Percentiles rank a stretch among this genome's conserved stretches.
These are phyloP conservation scores for Dynastes grantii DNA, from an alignment of 2,888 invertebrate genomes.

Conservation along the genomic window DNA sequence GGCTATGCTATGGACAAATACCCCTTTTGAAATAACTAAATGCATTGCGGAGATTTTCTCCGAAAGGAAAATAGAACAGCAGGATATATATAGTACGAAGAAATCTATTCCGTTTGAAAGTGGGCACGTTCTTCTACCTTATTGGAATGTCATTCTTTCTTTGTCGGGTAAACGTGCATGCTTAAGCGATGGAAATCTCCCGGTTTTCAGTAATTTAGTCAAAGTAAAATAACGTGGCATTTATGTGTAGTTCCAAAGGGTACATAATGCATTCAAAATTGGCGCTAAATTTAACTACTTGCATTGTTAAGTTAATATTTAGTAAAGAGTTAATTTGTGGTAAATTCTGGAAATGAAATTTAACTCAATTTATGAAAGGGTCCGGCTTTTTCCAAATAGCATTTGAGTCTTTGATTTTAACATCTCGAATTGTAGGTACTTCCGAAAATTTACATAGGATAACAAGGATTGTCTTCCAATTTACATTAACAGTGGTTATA, in stretches of 20 bases:
- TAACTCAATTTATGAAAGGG: too few species aligned
- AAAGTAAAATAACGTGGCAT: conserved; percentile 2
- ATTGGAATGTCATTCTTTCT: not conserved
- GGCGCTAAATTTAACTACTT: not conserved
- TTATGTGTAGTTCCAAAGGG: conserved; percentile 11
- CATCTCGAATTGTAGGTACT: too few species aligned
- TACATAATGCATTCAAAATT: not conserved
- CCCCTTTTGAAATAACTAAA: conserved; percentile 22
- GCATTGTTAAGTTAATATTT: too few species aligned
- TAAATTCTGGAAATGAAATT: too few species aligned
- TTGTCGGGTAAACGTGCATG: not conserved
- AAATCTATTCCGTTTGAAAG: conserved; percentile 28
- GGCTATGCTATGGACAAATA: conserved; percentile 28
- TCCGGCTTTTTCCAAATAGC: too few species aligned
- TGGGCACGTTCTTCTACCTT: not conserved
- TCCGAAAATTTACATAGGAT: too few species aligned
- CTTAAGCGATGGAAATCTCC: conserved; percentile 7
- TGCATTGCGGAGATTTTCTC: conserved; percentile 24
- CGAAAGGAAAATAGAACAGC: conserved; percentile 4
- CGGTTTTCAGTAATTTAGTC: conserved; percentile 13
- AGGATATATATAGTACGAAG: not conserved
- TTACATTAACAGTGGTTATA: too few species aligned
- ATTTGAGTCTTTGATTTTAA: too few species aligned
- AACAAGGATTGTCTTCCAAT: too few species aligned
- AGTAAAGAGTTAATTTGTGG: too few species aligned